A percentile compares a stretch with the other conserved stretches of the same genome.
These are phyloP conservation scores for Apodemia zela DNA, from an alignment of 2,888 invertebrate species.

Conservation along the genomic window DNA sequence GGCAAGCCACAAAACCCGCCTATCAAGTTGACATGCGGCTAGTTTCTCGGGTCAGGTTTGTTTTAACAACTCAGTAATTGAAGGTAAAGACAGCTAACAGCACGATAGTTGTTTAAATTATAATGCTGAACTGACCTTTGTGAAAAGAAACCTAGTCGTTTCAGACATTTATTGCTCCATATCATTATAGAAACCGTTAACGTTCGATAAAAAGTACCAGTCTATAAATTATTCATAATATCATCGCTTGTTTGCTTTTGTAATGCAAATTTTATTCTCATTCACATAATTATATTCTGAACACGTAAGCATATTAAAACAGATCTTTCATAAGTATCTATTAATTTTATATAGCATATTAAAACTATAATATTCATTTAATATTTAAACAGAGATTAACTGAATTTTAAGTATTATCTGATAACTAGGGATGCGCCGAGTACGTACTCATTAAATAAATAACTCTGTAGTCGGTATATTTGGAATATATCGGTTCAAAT, in stretches of 20 bases:
- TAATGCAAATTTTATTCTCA: slow-evolving; percentile 56
- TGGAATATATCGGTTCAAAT: too few relatives aligned
- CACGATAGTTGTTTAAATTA: not conserved
- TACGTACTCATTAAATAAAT: too few relatives aligned
- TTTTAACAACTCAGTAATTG: slow-evolving; percentile 19
- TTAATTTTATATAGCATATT: slow-evolving; percentile 23
- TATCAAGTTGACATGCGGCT: slow-evolving; percentile 54
- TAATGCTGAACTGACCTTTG: not conserved
- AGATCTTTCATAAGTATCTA: slow-evolving; percentile 31
- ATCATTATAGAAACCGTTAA: slow-evolving; percentile 17
- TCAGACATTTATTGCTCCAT: slow-evolving; percentile 15
- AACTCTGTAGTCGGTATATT: too few relatives aligned
- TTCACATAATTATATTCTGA: slow-evolving; percentile 57
- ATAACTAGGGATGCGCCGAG: too few relatives aligned
- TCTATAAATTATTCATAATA: slow-evolving; percentile 50
- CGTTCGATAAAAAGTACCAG: slow-evolving; percentile 19
- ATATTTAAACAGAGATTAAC: not conserved
- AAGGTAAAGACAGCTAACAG: not conserved
- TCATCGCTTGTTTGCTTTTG: slow-evolving; percentile 40
- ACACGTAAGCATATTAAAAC: slow-evolving; percentile 46
- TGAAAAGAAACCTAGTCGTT: slow-evolving; percentile 2
- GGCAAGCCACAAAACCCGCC: slow-evolving; percentile 62
- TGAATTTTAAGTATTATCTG: too few relatives aligned
- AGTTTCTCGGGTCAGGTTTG: slow-evolving; percentile 34
- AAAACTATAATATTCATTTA: not conserved